Base-by-base conservation (phyloP, 2,113 vertebrate genomes). In the Campylomormyrus tamandua region DNA sequence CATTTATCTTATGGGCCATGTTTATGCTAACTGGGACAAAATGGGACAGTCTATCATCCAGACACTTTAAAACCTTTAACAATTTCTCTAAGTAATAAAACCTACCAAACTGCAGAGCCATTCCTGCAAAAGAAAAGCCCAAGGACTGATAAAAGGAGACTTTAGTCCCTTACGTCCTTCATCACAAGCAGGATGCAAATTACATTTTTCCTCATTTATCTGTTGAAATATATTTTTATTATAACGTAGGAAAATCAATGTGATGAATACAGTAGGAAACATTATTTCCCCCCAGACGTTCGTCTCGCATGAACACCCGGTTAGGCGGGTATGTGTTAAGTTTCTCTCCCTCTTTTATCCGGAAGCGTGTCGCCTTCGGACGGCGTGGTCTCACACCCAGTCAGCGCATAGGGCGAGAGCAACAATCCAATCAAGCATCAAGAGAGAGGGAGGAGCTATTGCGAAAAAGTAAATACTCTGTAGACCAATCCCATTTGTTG, bases 391-490 rank as follows among this genome's bases (percentile, higher is more conserved):
- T 46, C 70, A 89, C 70, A 66, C 88, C 88, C 70, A 19, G 70
- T 90, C 89, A 46, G 45, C 17, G 53, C 62, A 62, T 45, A 31
- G 52, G 84, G 66, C 35, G 58, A 83, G 31, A 77, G 58, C 24
- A 53, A 27, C 48, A 31, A 50, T 87, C 89, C 89, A 90, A 90
- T 90, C 83, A 87, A 15, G 53, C 24, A 31, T 17, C 42, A 45
- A 13, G 87, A 83, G 87, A 24, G 39, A 84, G 19, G 42, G 70
- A 83, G 70, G 21, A 42, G 46, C 70, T 15, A 53, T 62, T 45
- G 48, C 48, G 17, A 85, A 84, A 56, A 90, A 90, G 70, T 88
- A 88, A 88, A 90, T 88, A 83, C 35, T 27, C 35, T 24, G 19
- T 46, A 66, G 17, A 39, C 8, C 11, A 3, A 31, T 46, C 9